Evolutionary conservation across 2,888 invertebrate genomes (phyloP).

Genomic region (Pollenia labialis): DNA sequence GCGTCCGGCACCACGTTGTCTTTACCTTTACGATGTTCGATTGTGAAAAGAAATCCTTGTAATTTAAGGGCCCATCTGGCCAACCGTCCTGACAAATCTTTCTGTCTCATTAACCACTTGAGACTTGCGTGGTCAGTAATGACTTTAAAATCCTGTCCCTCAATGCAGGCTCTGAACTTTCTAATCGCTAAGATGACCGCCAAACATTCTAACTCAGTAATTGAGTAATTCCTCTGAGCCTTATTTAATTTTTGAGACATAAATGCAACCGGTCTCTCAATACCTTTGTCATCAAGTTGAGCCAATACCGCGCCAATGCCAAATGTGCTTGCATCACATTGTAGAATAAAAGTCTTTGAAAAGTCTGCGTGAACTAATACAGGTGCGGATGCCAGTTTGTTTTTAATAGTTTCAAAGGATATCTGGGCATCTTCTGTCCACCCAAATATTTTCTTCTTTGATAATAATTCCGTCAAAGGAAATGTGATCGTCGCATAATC

Average conservation of each 20-base stretch:
- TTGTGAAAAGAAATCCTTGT: too few relatives aligned
- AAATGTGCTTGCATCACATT: too few relatives aligned
- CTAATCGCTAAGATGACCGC: not conserved
- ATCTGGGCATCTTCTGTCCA: not conserved
- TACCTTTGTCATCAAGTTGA: too few relatives aligned
- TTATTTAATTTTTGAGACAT: conserved; percentile 4
- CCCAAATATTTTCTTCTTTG: not conserved
- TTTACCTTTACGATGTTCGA: too few relatives aligned
- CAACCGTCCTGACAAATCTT: too few relatives aligned
- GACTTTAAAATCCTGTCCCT: not conserved
- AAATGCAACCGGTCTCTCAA: too few relatives aligned
- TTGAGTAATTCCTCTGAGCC: conserved; percentile 19
- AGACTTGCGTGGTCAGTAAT: not conserved
- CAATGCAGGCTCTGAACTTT: not conserved
- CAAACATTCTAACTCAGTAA: conserved; percentile 1
- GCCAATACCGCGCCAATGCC: too few relatives aligned
- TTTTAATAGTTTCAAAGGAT: not conserved
- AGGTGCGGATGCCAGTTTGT: not conserved
- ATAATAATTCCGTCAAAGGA: conserved; percentile 1
- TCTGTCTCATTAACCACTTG: too few relatives aligned
- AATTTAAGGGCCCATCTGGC: too few relatives aligned
- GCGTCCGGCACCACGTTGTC: too few relatives aligned
- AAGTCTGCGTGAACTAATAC: not conserved
- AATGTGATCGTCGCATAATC: not conserved
- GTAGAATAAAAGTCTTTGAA: not conserved